Evolutionary conservation across 2,113 vertebrate species (phyloP), one percentile per base, ranked within the genome.

Genomic region (Ictidomys tridecemlineatus): DNA sequence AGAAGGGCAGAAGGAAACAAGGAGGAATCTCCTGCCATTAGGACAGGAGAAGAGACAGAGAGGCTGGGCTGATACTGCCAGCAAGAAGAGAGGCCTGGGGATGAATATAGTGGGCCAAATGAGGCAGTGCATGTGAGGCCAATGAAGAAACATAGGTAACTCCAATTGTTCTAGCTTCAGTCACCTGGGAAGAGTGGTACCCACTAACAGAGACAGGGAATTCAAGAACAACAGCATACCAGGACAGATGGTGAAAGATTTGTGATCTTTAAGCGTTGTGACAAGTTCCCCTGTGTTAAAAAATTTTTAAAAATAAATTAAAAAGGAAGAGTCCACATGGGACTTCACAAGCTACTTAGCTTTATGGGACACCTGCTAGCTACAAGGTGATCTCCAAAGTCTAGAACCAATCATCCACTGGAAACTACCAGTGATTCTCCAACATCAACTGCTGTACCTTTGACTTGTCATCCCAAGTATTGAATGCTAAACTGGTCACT

Each of bases 121-220:
- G 10, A 61, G 0, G 1, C 8, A 1, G 14, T 30, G 10, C 20
- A 5, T 14, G 39, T 7, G 39, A 69, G 56, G 34, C 14, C 28
- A 32, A 30, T 48, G 61, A 56, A n/a, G 9, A 94, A 89, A 30
- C 14, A 63, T 26, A 5, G 30, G 11, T n/a, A 14, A 73, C 28
- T 42, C 37, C 17, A 32, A 28, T 22, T 80, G 24, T 83, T n/a
- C 37, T 24, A 77, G 70, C 48, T n/a, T 51, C 11, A 28, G 77
- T 37, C n/a, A 70, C 58, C 4, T 2, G 26, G 45, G 8, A 14
- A 34, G 5, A 48, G 28, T 14, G 2, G n/a, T 24, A 2, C 34
- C 34, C 63, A 13, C 42, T 70, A 32, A 20, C 9, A 74, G 24
- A 78, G 26, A 32, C 24, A 42, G 28, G 0, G 22, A 80, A 69